A percentile compares a stretch with the other conserved stretches of the same genome.
Conservation (phyloP, 1,140 invertebrate genomes). For the Ostrea denselamellosa region DNA sequence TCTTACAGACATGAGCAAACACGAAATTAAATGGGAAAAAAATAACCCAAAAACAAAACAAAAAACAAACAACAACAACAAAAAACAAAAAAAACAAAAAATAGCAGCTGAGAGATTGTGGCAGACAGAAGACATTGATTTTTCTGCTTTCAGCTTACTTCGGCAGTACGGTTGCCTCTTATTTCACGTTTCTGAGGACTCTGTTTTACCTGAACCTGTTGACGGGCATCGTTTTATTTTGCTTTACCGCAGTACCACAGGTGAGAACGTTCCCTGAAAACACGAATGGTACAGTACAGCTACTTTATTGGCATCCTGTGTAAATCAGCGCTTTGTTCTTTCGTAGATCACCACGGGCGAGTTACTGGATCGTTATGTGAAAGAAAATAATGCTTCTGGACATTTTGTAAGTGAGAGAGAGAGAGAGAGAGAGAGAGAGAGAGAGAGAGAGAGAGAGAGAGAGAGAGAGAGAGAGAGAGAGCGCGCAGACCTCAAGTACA, state of each 20-base stretch:
- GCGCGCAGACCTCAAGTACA: too few species aligned
- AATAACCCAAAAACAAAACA: too few species aligned
- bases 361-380: background rate
- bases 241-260: conserved; percentile 71
- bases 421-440: too few species aligned
- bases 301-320: background rate
- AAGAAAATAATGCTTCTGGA: background rate
- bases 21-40: too few species aligned
- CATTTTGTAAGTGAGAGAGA: background rate
- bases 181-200: conserved; percentile 86
- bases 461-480: too few species aligned
- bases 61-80: too few species aligned
- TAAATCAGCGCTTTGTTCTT: background rate
- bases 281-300: background rate
- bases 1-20: too few species aligned
- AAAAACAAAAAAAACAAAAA: background rate
- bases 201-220: conserved; percentile 83
- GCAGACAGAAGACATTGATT: background rate
- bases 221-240: conserved; percentile 60
- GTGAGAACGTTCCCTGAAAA: conserved; percentile 45
- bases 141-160: conserved; percentile 78
- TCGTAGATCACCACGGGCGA: background rate
- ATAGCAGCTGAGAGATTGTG: background rate
- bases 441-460: background rate
- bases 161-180: conserved; percentile 86